Evolutionary conservation across 2,797 vertebrate species (phyloP).

Genomic region (Vespertilio murinus): DNA sequence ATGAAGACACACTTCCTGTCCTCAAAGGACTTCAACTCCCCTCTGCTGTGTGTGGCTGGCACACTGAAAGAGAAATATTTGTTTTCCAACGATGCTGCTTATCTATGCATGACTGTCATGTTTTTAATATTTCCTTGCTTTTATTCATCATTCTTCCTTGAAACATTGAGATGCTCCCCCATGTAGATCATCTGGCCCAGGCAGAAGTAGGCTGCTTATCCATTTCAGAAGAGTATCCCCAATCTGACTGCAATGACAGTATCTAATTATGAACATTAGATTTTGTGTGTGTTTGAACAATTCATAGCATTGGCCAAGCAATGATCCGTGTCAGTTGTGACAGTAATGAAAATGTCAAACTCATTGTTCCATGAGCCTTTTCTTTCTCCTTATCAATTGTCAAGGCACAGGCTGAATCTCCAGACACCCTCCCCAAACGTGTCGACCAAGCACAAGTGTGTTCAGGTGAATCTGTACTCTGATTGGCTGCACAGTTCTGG

Average conservation of each 20-base stretch:
- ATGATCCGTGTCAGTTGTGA: constrained; percentile 37
- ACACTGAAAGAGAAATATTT: neutral
- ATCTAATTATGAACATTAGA: constrained; percentile 57
- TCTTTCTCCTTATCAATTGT: constrained; percentile 22
- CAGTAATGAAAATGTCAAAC: constrained; percentile 43
- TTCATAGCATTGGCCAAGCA: constrained; percentile 40
- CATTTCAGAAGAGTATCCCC: neutral
- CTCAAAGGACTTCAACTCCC: neutral
- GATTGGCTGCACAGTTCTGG: neutral
- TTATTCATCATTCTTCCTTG: constrained; percentile 24
- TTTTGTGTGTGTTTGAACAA: constrained; percentile 34
- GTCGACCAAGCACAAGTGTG: accelerated
- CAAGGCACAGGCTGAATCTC: constrained; percentile 12
- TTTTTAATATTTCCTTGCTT: constrained; percentile 24
- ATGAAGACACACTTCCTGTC: neutral
- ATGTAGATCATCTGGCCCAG: neutral
- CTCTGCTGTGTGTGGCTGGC: neutral
- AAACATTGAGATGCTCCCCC: constrained; percentile 9
- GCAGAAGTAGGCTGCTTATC: neutral
- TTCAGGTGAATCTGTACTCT: neutral
- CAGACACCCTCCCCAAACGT: neutral
- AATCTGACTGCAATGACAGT: constrained; percentile 30
- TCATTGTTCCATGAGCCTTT: constrained; percentile 24
- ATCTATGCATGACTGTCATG: neutral
- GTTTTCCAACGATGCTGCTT: neutral